Conservation (phyloP, 2,797 vertebrate genomes). For the Anolis apletophallus region DNA sequence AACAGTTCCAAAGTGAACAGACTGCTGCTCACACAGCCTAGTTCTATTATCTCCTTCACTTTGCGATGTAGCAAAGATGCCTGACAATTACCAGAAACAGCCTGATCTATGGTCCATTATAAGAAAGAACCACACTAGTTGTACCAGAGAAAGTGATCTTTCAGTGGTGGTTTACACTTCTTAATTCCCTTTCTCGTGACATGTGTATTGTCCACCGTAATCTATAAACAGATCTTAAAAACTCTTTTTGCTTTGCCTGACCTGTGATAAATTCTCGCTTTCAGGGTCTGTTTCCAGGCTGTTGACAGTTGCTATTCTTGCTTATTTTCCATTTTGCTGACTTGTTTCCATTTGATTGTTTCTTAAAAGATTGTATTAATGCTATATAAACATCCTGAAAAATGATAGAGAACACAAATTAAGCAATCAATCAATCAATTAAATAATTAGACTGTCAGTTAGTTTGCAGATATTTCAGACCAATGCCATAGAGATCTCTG, state of each 20-base stretch:
- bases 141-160: too few relatives aligned
- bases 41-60: too few relatives aligned
- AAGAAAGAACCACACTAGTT: not conserved
- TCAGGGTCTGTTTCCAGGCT: not conserved
- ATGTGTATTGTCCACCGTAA: too few relatives aligned
- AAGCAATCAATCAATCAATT: not conserved
- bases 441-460: not conserved
- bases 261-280: not conserved
- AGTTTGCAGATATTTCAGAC: not conserved
- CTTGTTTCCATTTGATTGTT: not conserved
- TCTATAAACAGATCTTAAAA: too few relatives aligned
- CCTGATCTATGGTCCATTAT: not conserved
- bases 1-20: too few relatives aligned
- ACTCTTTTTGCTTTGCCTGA: too few relatives aligned
- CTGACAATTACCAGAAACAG: too few relatives aligned
- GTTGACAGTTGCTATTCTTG: not conserved
- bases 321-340: not conserved
- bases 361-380: not conserved
- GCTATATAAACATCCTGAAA: not conserved
- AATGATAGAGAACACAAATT: not conserved
- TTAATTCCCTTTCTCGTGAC: too few relatives aligned
- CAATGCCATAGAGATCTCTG: not conserved
- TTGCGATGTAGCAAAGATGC: too few relatives aligned
- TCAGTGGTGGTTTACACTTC: too few relatives aligned
- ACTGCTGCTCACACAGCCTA: too few relatives aligned